Evolutionary conservation across 35 echinoderm and acorn worm genomes (phyloP).

Genomic region (Ophiothrix spiculata): DNA sequence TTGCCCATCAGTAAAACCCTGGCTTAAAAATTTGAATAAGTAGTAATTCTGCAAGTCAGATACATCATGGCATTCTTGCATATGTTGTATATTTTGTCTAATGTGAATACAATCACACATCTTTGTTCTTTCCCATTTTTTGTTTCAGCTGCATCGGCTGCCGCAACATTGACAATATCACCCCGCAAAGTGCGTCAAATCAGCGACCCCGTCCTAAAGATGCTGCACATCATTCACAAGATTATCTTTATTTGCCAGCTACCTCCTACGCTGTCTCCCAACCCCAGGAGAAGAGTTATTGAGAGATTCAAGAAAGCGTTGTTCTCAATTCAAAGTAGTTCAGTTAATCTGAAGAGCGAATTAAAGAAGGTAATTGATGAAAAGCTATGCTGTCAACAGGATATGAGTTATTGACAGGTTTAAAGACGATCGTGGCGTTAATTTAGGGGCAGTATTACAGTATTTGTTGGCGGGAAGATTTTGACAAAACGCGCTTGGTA

Average conservation of each 20-base stretch:
- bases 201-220: slow-evolving; percentile 92
- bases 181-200: slow-evolving; percentile 97
- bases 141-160: slow-evolving; percentile 64
- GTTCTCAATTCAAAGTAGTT: slow-evolving; percentile 83
- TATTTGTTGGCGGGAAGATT: no score
- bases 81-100: no score
- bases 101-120: no score
- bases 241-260: slow-evolving; percentile 97
- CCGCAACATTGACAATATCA: slow-evolving; percentile 90
- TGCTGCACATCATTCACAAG: slow-evolving; percentile 94
- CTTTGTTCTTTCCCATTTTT: not conserved
- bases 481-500: no score
- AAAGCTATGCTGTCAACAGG: not conserved
- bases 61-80: no score
- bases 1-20: no score
- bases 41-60: no score
- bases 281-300: slow-evolving; percentile 86
- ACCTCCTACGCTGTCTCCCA: slow-evolving; percentile 83
- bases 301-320: slow-evolving; percentile 95
- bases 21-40: no score
- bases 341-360: slow-evolving; percentile 91
- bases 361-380: slow-evolving; percentile 74
- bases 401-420: not conserved
- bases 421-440: no score
- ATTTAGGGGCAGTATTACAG: no score